A percentile compares a stretch with the other conserved stretches of the same genome.
Conservation (phyloP, 1,140 invertebrate species). For the Orussus abietinus region DNA sequence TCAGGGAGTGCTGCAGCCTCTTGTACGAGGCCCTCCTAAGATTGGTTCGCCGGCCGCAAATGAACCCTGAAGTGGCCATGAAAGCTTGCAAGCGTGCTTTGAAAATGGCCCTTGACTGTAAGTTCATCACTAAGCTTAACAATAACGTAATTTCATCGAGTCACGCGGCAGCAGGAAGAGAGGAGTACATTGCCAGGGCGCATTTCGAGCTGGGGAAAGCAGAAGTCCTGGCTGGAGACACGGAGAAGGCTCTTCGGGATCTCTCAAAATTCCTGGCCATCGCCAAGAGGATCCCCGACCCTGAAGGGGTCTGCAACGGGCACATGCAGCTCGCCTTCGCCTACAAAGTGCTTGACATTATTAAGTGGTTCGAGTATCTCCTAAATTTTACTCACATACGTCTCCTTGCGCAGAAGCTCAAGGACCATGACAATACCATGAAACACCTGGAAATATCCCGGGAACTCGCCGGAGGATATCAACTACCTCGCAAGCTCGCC, state of each 20-base stretch:
- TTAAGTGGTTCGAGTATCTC: neutral
- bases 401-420: slow-evolving; percentile 18
- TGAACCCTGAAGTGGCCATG: slow-evolving; percentile 44
- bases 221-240: slow-evolving; percentile 14
- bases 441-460: slow-evolving; percentile 22
- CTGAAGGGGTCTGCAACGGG: slow-evolving; percentile 24
- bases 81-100: slow-evolving; percentile 50
- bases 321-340: slow-evolving; percentile 26
- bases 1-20: slow-evolving; percentile 49
- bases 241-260: slow-evolving; percentile 17
- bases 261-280: slow-evolving; percentile 27
- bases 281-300: slow-evolving; percentile 20
- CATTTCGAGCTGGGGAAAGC: slow-evolving; percentile 27
- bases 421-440: slow-evolving; percentile 18
- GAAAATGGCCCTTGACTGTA: slow-evolving; percentile 53
- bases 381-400: neutral
- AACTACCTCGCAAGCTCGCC: slow-evolving; percentile 25
- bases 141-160: no score
- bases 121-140: no score
- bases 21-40: slow-evolving; percentile 49
- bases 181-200: slow-evolving; percentile 21
- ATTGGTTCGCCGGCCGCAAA: slow-evolving; percentile 35
- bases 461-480: slow-evolving; percentile 20
- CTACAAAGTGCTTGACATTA: slow-evolving; percentile 26
- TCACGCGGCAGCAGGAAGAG: slow-evolving; percentile 23